Evolutionary conservation across 1,140 invertebrate genomes (phyloP), one percentile per base, ranked within the genome.

Genomic region (Camponotus pennsylvanicus): DNA sequence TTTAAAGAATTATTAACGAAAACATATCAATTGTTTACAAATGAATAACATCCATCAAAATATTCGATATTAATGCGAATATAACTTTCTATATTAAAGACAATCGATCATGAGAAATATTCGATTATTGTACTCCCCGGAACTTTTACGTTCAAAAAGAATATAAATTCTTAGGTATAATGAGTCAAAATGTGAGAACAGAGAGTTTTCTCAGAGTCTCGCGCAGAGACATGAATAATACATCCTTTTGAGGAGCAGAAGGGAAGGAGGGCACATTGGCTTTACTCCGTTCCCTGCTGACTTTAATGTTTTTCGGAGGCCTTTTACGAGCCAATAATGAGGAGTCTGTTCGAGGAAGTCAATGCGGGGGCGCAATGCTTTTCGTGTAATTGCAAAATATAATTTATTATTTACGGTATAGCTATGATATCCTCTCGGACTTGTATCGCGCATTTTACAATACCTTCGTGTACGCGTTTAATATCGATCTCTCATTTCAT

Each of bases 291-390:
- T 82, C 79, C 52, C 79, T 82, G 49, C 78, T 73, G 79, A 82
- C 79, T 82, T 82, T 82, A 82, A 82, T 73, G 79, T 82, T 82
- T 82, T 82, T 82, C 67, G 55, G 67, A 6, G 8, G 45, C 7
- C 37, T 71, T 82, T 82, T 73, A 82, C 67, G 79, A 82, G 27
- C 67, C 79, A 82, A 82, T 82, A 82, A 82, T 67, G 79, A 82
- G 45, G 32, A 69, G 67, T 49, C 59, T 27, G 45, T 61, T 73
- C 37, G 64, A 27, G n/a, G n/a, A 69, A 34, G 45, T 80, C 64
- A 64, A 71, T 61, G 55, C 66, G 52, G 15, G 27, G 7, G 27
- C 11, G 55, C 52, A n/a, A 73, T 6, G 13, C 40, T 27, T 42
- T 83, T 83, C 73, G 69, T 67, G 42, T 75, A 83, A 83, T 75